Evolutionary conservation across 2,888 invertebrate species (phyloP), one percentile per base, ranked within the genome.

Genomic region (Idaea aversata): DNA sequence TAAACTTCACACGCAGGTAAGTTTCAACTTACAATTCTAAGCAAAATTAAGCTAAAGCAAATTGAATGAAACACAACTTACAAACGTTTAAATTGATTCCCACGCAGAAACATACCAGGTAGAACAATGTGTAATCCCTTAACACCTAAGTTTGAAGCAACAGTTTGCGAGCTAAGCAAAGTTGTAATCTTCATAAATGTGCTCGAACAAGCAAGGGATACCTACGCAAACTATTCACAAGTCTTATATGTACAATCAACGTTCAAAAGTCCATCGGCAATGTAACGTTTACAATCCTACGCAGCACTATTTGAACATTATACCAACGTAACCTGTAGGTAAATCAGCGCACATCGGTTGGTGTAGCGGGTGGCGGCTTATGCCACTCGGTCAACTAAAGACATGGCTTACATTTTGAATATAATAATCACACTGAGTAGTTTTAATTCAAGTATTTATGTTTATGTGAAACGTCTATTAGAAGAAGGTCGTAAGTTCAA

Each of bases 111-210:
- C 16, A 16, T 34, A 15, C 6, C 58, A 58, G n/a, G 58, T 16
- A 47, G 15, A 58, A 58, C 58, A 58, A 58, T 58, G 58, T 58
- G 58, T 58, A 58, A 58, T 58, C 58, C 58, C 16, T n/a, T 58
- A 58, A 16, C 59, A 25, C 59, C 34, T 25, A 67, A 65, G 58
- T 67, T 64, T 36, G 67, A 69, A 67, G 72, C 73, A 79, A 77
- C 72, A 79, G 75, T 79, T 79, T 72, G 69, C 71, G 71, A 74
- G 71, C 68, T 71, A 67, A 71, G 67, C 65, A 63, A 25, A 67
- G 64, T 59, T 63, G 69, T 72, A 71, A 75, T 75, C 72, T 69
- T 66, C 65, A 67, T 61, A 63, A 71, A 70, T 70, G 75, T 65
- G 61, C 62, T 63, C 70, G 71, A 36, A 16, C 59, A 62, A 57